Evolutionary conservation across 2,888 invertebrate genomes (phyloP).

Genomic region (Mesorhabditis spiculigera): DNA sequence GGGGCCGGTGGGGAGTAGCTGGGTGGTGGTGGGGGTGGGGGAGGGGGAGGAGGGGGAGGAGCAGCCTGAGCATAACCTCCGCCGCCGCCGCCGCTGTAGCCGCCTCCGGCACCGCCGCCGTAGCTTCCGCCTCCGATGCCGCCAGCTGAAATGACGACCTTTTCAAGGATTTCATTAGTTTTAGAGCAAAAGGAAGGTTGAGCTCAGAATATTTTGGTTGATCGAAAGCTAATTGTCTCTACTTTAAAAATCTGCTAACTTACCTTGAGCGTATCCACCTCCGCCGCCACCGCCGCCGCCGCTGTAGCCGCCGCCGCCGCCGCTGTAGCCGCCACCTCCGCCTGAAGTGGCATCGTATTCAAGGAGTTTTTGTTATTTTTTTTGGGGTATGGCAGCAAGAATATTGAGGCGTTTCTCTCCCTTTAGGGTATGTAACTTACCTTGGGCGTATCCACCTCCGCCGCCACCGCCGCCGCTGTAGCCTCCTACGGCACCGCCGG

Average conservation of each 20-base stretch:
- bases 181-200: neutral
- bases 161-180: neutral
- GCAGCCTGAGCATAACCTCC: neutral
- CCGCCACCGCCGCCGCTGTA: neutral
- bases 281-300: no score
- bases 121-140: neutral
- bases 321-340: no score
- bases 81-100: neutral
- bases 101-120: neutral
- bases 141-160: neutral
- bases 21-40: slow-evolving; percentile 3
- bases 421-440: no score
- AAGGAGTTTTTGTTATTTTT: no score
- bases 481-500: no score
- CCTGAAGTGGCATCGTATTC: no score
- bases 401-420: no score
- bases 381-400: no score
- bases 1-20: neutral
- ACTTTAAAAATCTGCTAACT: neutral
- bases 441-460: neutral
- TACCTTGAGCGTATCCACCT: neutral
- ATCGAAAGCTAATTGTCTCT: neutral
- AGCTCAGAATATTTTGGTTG: neutral
- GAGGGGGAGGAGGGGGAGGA: slow-evolving; percentile 1
- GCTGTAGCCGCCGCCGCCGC: no score